Base-by-base conservation (phyloP, 2,113 vertebrate species). In the Mystacornis crossleyi region DNA sequence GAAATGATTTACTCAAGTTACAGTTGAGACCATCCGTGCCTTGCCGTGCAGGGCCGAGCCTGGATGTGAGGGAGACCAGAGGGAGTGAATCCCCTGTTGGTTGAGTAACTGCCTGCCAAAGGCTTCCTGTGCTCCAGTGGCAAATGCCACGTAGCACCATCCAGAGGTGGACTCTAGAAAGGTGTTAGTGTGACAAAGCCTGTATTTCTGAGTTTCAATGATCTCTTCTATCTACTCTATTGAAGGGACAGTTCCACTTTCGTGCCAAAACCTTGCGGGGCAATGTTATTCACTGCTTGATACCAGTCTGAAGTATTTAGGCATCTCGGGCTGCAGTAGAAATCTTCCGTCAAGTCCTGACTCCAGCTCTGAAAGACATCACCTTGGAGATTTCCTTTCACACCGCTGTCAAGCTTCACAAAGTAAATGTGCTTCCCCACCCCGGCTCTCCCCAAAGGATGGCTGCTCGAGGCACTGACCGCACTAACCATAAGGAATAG, bases 231-330 rank as follows among this genome's bases (percentile, higher is more conserved):
- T 96, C 90, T 94, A 92, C 93, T 96, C 82, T 96, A 14, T 97
- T 92, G 90, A 96, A 97, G 93, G 95, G 96, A 86, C 93, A 61
- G 86, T 92, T 96, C 95, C 89, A 57, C 86, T 96, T 93, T 93
- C 88, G 82, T 96, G 93, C 80, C 95, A 95, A 95, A 97, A 92
- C 92, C 80, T 96, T 96, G 93, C 61, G 86, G 92, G 92, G 72
- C 94, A 96, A 43, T 96, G 96, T 92, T 96, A 96, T 84, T 97
- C 96, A 90, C 93, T 97, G 70, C 96, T 96, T 94, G 95, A 96
- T 94, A 69, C 95, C 90, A 95, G 96, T 79, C 92, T 97, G 95
- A 96, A 96, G 96, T 95, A 96, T 97, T 96, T 97, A 97, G 95
- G 96, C 93, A 89, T 97, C 95, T 97, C 83, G 69, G 91, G 95